phyloP scores from a whole-genome alignment of 64 coral and sea anemone genomes.

The Stichodactyla mertensii region DNA sequence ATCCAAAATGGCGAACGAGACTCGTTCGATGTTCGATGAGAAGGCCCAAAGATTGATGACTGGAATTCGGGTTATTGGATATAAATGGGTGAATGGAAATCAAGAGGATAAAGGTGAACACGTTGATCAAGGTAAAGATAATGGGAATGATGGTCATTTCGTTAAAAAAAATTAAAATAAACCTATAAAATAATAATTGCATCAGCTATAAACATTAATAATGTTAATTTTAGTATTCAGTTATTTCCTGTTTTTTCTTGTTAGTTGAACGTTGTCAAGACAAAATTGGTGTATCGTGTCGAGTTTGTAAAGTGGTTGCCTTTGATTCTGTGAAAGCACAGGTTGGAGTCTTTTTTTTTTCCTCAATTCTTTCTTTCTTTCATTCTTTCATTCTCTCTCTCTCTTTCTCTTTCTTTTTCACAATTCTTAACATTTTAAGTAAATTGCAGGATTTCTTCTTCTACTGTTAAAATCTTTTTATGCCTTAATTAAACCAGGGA shows the following conservation, averaged over 20 bases:
- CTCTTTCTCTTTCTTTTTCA: not conserved
- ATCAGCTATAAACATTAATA: too few relatives aligned
- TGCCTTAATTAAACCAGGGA: too few relatives aligned
- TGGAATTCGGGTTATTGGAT: not conserved
- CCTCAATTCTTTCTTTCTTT: not conserved
- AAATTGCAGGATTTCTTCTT: too few relatives aligned
- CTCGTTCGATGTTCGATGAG: not conserved
- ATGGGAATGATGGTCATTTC: not conserved
- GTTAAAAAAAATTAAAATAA: not conserved
- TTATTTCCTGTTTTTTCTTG: not conserved
- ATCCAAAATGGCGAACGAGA: not conserved
- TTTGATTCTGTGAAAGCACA: constrained; percentile 54
- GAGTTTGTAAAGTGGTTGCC: constrained; percentile 24
- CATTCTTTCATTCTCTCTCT: not conserved
- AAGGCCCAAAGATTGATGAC: not conserved
- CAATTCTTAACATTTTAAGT: not conserved
- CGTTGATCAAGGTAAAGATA: not conserved
- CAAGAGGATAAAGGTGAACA: not conserved
- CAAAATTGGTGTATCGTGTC: constrained; percentile 43
- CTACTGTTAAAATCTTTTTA: too few relatives aligned
- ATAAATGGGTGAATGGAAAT: not conserved
- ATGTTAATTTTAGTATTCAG: not conserved
- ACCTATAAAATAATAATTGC: too few relatives aligned
- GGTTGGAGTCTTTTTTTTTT: not conserved
- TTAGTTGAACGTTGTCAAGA: not conserved